Base-by-base conservation (phyloP, 2,888 invertebrate species). In the Patella caerulea region DNA sequence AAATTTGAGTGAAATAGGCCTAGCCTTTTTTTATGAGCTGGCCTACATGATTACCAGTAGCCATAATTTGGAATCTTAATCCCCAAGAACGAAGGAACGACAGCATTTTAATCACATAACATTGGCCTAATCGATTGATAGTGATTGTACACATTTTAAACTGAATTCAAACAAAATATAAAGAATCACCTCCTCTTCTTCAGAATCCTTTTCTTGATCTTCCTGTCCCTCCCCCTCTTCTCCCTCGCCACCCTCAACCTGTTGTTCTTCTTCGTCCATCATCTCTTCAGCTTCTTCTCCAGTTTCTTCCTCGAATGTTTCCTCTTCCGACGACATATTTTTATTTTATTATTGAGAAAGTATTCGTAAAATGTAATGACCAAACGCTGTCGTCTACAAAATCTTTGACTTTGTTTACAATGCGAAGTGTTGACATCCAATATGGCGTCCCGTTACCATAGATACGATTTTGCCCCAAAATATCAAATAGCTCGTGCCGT, bases 281-380 rank as follows among this genome's bases (percentile, higher is more conserved):
- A 75, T 84, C 59, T 79, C 82, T 65, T 84, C 86, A 71, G 82
- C 84, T 71, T 84, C 86, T 24, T 78, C 85, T 45, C 74, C 86
- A 34, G 83, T 84, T 70, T 84, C 86, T 70, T 84, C 83, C 52
- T 83, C 84, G 45, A 86, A 85, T 59, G 81, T 81, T 70, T 85
- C 85, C 72, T 84, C 82, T 7, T 45, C 45, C 45, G 45, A 45
- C 45, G 45, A 45, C 45, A 45, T 45, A 9, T 45, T 45, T 45
- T 45, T 45, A 45, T 45, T 7, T 45, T 45, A 45, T 45, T 45
- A 45, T 45, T 7, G 7, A 45, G 45, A 45, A 45, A 9, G 7
- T 45, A 9, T 45, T 45, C 9, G 45, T 45, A 45, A 45, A 45
- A 45, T 45, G 45, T 45, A n/a, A n/a, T 29, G 19, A 71, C 14